Evolutionary conservation across 2,113 vertebrate species (phyloP).

Genomic region (Sorex araneus): DNA sequence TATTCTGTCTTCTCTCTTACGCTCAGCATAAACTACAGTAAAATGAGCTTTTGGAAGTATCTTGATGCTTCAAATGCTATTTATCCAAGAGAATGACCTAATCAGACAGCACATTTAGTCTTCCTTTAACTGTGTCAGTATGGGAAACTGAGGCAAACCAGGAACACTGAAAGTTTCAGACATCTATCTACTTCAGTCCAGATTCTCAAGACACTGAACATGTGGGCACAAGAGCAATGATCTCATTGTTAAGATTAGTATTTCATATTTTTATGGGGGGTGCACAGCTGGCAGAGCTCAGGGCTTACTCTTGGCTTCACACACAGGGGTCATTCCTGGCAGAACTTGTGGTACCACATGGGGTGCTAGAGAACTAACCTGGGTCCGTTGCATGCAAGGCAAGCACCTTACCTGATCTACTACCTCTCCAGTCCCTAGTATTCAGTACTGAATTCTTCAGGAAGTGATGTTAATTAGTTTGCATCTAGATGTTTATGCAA

Average conservation of each 20-base stretch:
- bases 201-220: background rate
- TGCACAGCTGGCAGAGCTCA: no score
- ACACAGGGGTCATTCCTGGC: no score
- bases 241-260: background rate
- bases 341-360: no score
- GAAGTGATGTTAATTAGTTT: background rate
- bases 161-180: background rate
- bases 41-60: slow-evolving; percentile 28
- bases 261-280: background rate
- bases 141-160: slow-evolving; percentile 11
- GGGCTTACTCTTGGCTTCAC: no score
- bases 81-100: background rate
- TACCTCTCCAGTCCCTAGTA: background rate
- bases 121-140: background rate
- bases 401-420: no score
- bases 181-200: background rate
- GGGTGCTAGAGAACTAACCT: no score
- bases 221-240: background rate
- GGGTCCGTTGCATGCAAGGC: no score
- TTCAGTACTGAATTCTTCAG: slow-evolving; percentile 16
- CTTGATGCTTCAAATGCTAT: background rate
- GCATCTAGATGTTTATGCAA: background rate
- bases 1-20: background rate
- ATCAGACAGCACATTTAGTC: background rate
- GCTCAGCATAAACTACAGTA: background rate